Evolutionary conservation across 2,888 invertebrate species (phyloP).

Genomic region (Tanypteryx hageni): DNA sequence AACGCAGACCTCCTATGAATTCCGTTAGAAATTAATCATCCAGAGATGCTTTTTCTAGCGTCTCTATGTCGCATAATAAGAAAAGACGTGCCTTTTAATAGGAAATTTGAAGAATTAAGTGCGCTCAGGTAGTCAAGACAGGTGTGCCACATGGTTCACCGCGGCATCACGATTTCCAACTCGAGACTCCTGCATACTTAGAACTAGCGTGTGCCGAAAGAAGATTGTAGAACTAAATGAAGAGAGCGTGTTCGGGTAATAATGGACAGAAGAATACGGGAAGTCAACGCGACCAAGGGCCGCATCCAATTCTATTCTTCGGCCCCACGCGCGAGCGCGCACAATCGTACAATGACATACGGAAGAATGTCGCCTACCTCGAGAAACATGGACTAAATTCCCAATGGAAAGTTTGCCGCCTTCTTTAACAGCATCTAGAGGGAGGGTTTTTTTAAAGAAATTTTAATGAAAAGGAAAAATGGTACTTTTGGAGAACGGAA

Average conservation of each 20-base stretch:
- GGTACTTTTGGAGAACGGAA: background rate
- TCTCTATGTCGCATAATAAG: too few relatives aligned
- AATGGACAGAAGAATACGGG: constrained; percentile 13
- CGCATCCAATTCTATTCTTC: constrained; percentile 37
- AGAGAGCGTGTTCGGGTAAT: constrained; percentile 46
- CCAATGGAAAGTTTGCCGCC: background rate
- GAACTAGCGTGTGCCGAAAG: constrained; percentile 17
- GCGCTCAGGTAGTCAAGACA: background rate
- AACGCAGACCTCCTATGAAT: too few relatives aligned
- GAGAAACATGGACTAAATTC: background rate
- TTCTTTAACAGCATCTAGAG: background rate
- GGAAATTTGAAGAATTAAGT: background rate
- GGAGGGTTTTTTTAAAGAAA: background rate
- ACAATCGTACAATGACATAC: background rate
- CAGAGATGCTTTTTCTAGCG: background rate
- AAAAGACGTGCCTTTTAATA: background rate
- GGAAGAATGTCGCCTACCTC: background rate
- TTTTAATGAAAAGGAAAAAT: constrained; percentile 7
- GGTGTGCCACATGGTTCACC: constrained; percentile 11
- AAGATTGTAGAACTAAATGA: constrained; percentile 21
- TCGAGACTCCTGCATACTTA: background rate
- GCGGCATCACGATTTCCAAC: background rate
- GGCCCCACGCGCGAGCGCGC: constrained; percentile 5
- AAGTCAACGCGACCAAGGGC: background rate
- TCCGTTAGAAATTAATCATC: too few relatives aligned